Evolutionary conservation across 2,888 invertebrate species (phyloP).

Genomic region (Anodontia alba): DNA sequence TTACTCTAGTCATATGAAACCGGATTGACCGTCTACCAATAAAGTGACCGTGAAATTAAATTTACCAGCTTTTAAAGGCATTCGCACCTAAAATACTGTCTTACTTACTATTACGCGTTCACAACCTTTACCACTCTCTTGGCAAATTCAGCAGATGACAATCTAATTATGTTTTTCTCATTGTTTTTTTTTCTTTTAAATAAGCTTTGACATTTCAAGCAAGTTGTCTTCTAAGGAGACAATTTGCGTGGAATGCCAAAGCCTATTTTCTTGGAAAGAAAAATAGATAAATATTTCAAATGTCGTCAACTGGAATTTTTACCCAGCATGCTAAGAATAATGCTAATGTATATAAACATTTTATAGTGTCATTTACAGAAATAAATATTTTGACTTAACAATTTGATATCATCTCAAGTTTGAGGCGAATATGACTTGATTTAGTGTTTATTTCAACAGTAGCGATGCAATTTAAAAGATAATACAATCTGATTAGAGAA

Average conservation of each 20-base stretch:
- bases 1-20: background rate
- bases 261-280: too few species aligned
- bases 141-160: too few species aligned
- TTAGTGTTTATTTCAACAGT: background rate
- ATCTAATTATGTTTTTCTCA: too few species aligned
- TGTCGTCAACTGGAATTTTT: too few species aligned
- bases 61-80: background rate
- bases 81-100: background rate
- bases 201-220: too few species aligned
- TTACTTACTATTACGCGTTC: slow-evolving; percentile 3
- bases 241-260: too few species aligned
- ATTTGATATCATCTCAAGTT: background rate
- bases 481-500: slow-evolving; percentile 1
- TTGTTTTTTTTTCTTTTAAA: too few species aligned
- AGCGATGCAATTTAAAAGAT: slow-evolving; percentile 9
- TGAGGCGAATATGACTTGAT: background rate
- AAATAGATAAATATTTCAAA: too few species aligned
- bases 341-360: slow-evolving; percentile 3
- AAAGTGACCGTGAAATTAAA: slow-evolving; percentile 17
- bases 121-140: too few species aligned
- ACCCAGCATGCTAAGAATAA: too few species aligned
- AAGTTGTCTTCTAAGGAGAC: too few species aligned
- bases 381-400: background rate
- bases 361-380: slow-evolving; percentile 5
- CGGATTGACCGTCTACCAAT: background rate